phyloP scores from a whole-genome alignment of 2,113 vertebrate genomes.

The Dolichotis patagonum region DNA sequence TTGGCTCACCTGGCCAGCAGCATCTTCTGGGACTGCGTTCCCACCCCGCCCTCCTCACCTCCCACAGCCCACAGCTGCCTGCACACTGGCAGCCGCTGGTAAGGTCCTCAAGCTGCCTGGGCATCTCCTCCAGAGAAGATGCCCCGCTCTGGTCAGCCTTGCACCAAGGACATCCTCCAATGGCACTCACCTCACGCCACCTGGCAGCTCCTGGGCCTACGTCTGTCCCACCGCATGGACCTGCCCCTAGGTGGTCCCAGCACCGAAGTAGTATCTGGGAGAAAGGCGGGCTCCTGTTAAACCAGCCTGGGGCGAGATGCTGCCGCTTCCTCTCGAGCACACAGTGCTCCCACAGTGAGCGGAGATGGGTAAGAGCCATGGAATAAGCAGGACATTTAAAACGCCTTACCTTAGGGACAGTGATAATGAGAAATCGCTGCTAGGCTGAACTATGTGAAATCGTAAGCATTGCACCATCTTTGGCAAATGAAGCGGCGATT shows the following conservation, averaged over 20 bases:
- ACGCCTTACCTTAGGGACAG: neutral
- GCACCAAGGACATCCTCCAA: neutral
- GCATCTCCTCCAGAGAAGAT: neutral
- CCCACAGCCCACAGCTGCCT: neutral
- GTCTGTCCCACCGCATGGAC: neutral
- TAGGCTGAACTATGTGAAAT: neutral
- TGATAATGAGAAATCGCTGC: neutral
- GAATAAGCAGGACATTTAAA: conserved; percentile 4
- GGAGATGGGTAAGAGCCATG: neutral
- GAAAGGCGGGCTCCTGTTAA: neutral
- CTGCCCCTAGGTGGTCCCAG: neutral
- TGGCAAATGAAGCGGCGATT: neutral
- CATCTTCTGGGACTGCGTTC: neutral
- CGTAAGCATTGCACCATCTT: neutral
- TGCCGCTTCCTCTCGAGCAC: neutral
- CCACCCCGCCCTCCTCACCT: no score
- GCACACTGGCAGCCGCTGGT: neutral
- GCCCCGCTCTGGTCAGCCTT: neutral
- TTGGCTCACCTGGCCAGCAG: neutral
- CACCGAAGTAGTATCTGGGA: neutral
- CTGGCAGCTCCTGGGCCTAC: neutral
- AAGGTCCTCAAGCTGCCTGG: neutral
- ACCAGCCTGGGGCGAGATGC: neutral
- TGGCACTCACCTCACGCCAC: neutral
- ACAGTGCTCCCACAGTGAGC: no score